Base-by-base conservation (phyloP, 37 sponge, comb jelly and placozoan genomes). In the Beroe forskalii region DNA sequence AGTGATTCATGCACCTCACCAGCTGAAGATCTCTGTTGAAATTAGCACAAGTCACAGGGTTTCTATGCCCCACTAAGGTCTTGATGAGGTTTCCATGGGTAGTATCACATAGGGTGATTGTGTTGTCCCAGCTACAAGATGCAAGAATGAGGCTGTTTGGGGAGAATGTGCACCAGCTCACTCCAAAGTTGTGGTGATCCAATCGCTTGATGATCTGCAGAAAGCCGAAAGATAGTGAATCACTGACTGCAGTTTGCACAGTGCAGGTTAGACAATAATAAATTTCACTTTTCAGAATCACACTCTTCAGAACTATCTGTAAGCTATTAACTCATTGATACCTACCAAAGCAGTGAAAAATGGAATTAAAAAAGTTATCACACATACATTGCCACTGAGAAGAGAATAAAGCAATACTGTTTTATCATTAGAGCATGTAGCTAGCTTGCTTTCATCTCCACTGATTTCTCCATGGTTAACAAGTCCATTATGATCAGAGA, bases 101-200 rank as follows among this genome's bases (percentile, higher is more conserved):
- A 41, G 55, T 27, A 80, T 2, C 20, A 44, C 40, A 80, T 9
- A 80, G 86, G 3, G 30, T 48, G 24, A 44, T 25, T 4, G 40
- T 80, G 22, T 80, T 80, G 40, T 80, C 86, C 86, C 86, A 80
- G 28, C 86, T 80, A 25, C 86, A 80, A 1, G 86, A 33, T 12
- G 38, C 28, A 12, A 80, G 28, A 25, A 80, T 30, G 9, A 14
- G 28, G 27, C 86, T 80, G 86, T 41, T 48, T 44, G 86, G 86
- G 4, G 86, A 80, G 55, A 80, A 80, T 8, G 55, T 44, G 55
- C 44, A 41, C 44, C 55, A 80, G 31, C 86, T 80, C n/a, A 80
- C 86, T 44, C 86, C 86, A 80, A 80, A 80, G 86, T 80, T 80
- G 55, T 80, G 86, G 27, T 80, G 86, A 2, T 35, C 40, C 48